phyloP scores from a whole-genome alignment of 2,797 vertebrate species.

The Sphenodon punctatus region DNA sequence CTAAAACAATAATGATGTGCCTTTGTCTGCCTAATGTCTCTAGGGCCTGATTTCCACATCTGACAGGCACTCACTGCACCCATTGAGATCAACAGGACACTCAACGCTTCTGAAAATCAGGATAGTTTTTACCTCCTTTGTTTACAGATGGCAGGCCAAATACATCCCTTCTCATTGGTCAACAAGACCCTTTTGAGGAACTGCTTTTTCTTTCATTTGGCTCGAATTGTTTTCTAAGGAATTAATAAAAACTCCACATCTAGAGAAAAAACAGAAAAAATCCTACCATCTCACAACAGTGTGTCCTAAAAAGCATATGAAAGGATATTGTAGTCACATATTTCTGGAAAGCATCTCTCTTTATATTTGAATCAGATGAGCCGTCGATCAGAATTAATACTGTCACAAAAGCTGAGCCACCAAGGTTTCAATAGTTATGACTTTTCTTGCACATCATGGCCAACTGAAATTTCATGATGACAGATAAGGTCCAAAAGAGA shows the following conservation, averaged over 20 bases:
- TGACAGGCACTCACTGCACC: neutral
- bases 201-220: neutral
- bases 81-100: neutral
- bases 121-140: neutral
- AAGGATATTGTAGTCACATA: neutral
- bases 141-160: neutral
- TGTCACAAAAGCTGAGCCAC: slow-evolving; percentile 36
- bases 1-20: neutral
- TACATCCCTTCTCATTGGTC: neutral
- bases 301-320: slow-evolving; percentile 6
- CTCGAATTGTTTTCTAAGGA: neutral
- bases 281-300: neutral
- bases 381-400: slow-evolving; percentile 19
- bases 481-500: neutral
- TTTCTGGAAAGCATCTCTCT: slow-evolving; percentile 21
- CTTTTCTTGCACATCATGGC: slow-evolving; percentile 23
- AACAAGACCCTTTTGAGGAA: neutral
- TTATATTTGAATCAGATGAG: neutral
- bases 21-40: neutral
- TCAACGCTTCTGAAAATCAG: neutral
- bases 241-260: neutral
- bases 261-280: no score
- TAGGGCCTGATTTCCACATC: neutral
- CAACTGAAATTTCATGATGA: neutral
- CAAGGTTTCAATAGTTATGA: slow-evolving; percentile 5